A percentile compares a stretch with the other conserved stretches of the same genome.
phyloP scores from a whole-genome alignment of 1,140 invertebrate genomes.

The Eriosoma lanigerum region DNA sequence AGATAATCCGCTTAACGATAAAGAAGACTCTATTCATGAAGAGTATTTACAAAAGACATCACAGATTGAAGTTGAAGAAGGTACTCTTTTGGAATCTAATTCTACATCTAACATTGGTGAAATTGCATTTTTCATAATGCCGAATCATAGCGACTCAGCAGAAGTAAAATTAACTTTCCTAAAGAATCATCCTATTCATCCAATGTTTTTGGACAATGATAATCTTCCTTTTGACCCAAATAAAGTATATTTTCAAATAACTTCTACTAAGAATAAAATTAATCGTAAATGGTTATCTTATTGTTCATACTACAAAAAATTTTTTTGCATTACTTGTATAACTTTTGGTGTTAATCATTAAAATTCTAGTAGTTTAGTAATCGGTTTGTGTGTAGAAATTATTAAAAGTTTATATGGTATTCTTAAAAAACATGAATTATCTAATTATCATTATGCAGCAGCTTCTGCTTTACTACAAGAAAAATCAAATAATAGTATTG shows the following conservation, averaged over 20 bases:
- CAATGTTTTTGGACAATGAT: background rate
- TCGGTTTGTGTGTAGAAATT: background rate
- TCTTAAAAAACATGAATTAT: background rate
- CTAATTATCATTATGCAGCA: background rate
- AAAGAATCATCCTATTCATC: background rate
- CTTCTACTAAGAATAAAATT: background rate
- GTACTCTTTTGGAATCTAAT: background rate
- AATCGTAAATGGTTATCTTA: background rate
- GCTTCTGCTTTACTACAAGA: background rate
- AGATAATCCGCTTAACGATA: no score
- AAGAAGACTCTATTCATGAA: no score
- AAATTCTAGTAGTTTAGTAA: constrained; percentile 1
- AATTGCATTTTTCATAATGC: constrained; percentile 15
- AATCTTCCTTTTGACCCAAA: background rate
- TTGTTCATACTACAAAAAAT: background rate
- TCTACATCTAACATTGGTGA: background rate
- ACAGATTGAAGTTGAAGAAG: constrained; percentile 1
- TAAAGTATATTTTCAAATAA: constrained; percentile 5
- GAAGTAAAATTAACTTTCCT: background rate
- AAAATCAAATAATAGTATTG: background rate
- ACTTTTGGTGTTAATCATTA: background rate
- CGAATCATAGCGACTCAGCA: background rate
- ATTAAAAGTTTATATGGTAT: background rate
- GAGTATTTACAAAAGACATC: no score
- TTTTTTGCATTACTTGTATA: background rate